A percentile compares a stretch with the other conserved stretches of the same genome.
Conservation (phyloP, 2,888 invertebrate species). For the Zeuzera pyrina region DNA sequence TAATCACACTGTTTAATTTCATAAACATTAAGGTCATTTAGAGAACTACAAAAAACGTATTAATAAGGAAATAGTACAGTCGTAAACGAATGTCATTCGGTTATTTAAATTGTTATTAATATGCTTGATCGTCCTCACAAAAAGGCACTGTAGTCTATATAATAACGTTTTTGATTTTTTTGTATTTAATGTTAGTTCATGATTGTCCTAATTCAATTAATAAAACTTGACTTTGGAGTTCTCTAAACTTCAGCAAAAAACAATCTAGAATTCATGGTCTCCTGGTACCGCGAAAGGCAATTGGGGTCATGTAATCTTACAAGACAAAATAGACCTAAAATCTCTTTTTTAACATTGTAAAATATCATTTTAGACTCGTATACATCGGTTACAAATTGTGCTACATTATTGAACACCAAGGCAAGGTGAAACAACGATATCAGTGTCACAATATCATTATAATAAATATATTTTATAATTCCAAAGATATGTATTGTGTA, state of each 20-base stretch:
- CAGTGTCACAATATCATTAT: constrained; percentile 36
- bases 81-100: too few relatives aligned
- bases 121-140: too few relatives aligned
- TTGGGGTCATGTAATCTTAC: constrained; percentile 48
- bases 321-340: constrained; percentile 67
- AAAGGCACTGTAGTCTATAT: too few relatives aligned
- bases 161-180: too few relatives aligned
- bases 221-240: too few relatives aligned
- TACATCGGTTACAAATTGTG: constrained; percentile 72
- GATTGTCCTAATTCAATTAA: too few relatives aligned
- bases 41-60: too few relatives aligned
- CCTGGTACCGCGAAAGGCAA: constrained; percentile 60
- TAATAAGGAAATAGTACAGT: too few relatives aligned
- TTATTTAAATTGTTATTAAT: too few relatives aligned
- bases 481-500: constrained; percentile 68
- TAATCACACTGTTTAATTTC: too few relatives aligned
- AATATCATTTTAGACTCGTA: constrained; percentile 66
- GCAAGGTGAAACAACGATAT: constrained; percentile 63
- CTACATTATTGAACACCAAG: constrained; percentile 69
- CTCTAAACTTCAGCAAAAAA: constrained; percentile 15
- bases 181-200: too few relatives aligned
- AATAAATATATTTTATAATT: constrained; percentile 51
- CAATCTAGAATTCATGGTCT: constrained; percentile 43
- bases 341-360: constrained; percentile 68
- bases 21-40: too few relatives aligned